Percentiles rank a stretch among this genome's conserved stretches.
Conservation (phyloP, 2,888 invertebrate genomes). For the Nomada fucata region DNA sequence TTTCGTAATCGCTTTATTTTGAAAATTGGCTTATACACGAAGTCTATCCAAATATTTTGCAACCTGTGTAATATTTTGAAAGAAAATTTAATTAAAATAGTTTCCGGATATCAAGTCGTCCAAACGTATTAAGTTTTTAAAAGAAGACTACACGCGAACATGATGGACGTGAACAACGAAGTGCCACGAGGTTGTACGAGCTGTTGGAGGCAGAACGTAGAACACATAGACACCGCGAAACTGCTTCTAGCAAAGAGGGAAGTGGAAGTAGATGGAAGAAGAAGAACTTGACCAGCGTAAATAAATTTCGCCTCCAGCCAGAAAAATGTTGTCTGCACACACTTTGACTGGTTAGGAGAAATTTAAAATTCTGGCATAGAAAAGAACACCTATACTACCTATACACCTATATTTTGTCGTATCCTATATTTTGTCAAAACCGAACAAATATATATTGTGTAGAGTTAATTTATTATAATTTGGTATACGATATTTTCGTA, state of each 20-base stretch:
- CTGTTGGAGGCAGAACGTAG: constrained; percentile 8
- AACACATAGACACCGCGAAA: constrained; percentile 42
- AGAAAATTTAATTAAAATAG: too few species aligned
- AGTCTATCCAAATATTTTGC: background rate
- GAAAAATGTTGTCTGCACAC: constrained; percentile 22
- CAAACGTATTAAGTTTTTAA: constrained; percentile 44
- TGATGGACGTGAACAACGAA: constrained; percentile 41
- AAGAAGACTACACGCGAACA: constrained; percentile 27
- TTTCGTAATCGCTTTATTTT: constrained; percentile 15
- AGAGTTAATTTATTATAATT: too few species aligned
- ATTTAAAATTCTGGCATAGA: background rate
- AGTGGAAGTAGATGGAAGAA: constrained; percentile 36
- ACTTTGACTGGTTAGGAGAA: constrained; percentile 22
- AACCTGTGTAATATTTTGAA: background rate
- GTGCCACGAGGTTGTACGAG: constrained; percentile 16
- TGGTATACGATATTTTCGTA: too few species aligned
- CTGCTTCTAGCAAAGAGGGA: constrained; percentile 26
- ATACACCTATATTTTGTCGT: background rate
- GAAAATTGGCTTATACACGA: background rate
- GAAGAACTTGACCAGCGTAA: constrained; percentile 51
- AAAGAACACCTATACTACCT: background rate
- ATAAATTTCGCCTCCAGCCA: constrained; percentile 45
- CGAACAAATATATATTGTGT: background rate
- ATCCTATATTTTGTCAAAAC: background rate
- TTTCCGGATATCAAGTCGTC: too few species aligned